Evolutionary conservation across 2,797 vertebrate species (phyloP), one percentile per base, ranked within the genome.

Genomic region (Sebastes cheni): DNA sequence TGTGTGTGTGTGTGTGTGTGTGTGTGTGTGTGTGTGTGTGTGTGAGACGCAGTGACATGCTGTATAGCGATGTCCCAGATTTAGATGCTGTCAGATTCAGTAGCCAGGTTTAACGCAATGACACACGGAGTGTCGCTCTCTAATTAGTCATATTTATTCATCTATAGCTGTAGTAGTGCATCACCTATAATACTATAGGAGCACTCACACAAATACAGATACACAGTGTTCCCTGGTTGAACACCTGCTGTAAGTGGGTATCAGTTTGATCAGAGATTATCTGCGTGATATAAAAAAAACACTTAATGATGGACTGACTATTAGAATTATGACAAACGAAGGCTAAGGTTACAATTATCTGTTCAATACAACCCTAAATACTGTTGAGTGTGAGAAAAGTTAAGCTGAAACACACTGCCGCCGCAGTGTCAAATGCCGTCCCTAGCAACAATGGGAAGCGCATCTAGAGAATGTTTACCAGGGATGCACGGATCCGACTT

Each of bases 1-100:
- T 70, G 68, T 67, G 34, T 11, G 32, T 34, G 34, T 36, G 34
- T 11, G 32, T 11, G 32, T 3, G 32, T 10, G 9, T 0, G 65
- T 72, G 72, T 66, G 77, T 77, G 80, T 71, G 82, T 0, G 6
- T 7, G 29, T 0, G 30, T 36, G 11, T 9, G 29, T 12, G 11
- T 12, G 62, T 75, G 6, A 30, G 72, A 81, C 7, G 71, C 78
- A 68, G 74, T 80, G 81, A 87, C 70, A 88, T 12, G 72, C 72
- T 72, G 69, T 70, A 60, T 79, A 75, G 46, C 54, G 46, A 86
- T 89, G 89, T 81, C 93, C 90, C 89, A 91, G 82, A 91, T 93
- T 92, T 72, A 80, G 82, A 85, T 71, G 52, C 85, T 64, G 58
- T 83, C 66, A 66, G 60, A 89, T 85, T 82, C 75, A 79, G 76